Evolutionary conservation across 2,113 vertebrate genomes (phyloP), one percentile per base, ranked within the genome.

Genomic region (Cynocephalus volans): DNA sequence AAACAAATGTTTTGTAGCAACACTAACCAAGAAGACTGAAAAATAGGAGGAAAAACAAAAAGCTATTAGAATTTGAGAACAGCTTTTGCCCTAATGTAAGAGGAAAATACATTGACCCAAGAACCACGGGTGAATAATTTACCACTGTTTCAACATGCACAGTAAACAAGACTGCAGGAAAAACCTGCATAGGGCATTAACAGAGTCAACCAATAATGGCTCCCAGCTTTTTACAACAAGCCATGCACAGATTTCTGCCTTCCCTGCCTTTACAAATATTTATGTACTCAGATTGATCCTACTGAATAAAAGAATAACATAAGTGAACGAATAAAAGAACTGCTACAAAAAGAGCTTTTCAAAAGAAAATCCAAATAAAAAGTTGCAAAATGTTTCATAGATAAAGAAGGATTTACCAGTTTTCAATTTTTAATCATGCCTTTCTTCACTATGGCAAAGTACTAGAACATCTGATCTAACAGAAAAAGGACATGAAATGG

Each of bases 351-450:
- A 79, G 18, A 93, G 41, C 65, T 93, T 96, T 86, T 48, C 36
- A 93, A 85, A 93, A 45, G n/a, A 58, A 50, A 95, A 64, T 9
- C 28, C 11, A n/a, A 79, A 79, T 92, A n/a, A 90, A 93, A 96
- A 82, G 31, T 21, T 58, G 6, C 41, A 93, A 77, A 82, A 65
- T 45, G 5, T 14, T 85, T 95, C 15, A 69, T 64, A 73, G 24
- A 48, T 45, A 56, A 85, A 87, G 48, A 54, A 69, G 26, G 81
- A 95, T 88, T 93, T 84, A 17, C 75, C 23, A 33, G 23, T 88
- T 89, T 56, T 73, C 58, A 45, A 83, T 95, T 88, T 83, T 65
- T 73, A 94, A 75, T 69, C 45, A 84, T 24, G 48, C 12, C 5
- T 81, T 76, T 56, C 65, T 72, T 58, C 48, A 67, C 31, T 64